Percentiles rank a stretch among this genome's conserved stretches.
These are phyloP conservation scores for Heliothis subflexa DNA, from an alignment of 1,140 invertebrate genomes.

Conservation along the genomic window DNA sequence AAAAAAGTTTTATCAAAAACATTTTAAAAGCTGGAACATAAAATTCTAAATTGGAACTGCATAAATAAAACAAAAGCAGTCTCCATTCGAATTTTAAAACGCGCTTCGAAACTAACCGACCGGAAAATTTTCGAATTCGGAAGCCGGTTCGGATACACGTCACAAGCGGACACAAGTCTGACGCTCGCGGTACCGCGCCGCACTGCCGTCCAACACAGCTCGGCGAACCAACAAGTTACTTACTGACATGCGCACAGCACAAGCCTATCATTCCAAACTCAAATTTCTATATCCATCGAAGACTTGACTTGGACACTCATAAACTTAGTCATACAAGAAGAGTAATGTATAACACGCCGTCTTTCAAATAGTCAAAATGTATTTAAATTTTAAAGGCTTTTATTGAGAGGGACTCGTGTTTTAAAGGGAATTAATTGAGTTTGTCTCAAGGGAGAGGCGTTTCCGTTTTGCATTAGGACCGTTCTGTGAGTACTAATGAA, in stretches of 20 bases:
- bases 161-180: conserved; percentile 62
- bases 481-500: conserved; percentile 73
- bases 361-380: conserved; percentile 65
- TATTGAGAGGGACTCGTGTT: conserved; percentile 69
- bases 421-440: conserved; percentile 83
- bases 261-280: conserved; percentile 59
- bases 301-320: conserved; percentile 44
- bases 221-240: conserved; percentile 82
- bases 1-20: not conserved
- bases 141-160: conserved; percentile 56
- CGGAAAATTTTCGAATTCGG: conserved; percentile 60
- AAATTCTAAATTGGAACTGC: not conserved
- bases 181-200: conserved; percentile 71
- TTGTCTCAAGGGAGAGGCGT: conserved; percentile 78
- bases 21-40: not conserved
- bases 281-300: conserved; percentile 55
- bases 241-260: conserved; percentile 79
- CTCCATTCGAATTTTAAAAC: conserved; percentile 36
- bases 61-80: conserved; percentile 18
- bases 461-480: conserved; percentile 81
- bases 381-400: conserved; percentile 83
- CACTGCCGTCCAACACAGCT: conserved; percentile 75
- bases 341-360: conserved; percentile 49
- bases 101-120: conserved; percentile 37
- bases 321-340: conserved; percentile 24